Base-by-base conservation (phyloP, 64 coral and sea anemone genomes). In the Trachythela sp. region DNA sequence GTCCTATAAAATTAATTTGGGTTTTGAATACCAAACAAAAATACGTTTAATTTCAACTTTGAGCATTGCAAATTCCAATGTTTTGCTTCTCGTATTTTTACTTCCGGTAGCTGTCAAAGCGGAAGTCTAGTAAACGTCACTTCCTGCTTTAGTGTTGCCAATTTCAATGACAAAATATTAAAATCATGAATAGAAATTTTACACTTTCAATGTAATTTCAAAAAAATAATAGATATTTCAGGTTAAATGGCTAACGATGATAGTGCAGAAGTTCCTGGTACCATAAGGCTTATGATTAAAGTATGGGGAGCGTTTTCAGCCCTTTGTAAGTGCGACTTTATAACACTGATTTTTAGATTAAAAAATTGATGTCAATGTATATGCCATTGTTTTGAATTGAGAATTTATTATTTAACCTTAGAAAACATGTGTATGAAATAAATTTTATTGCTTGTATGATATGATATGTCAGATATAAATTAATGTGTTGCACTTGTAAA, bases 301-400 rank as follows among this genome's bases (percentile, higher is more conserved):
- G 92, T 86, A 24, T 99, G 96, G 96, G 96, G 96, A 50, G 90
- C 89, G 45, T 91, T 99, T 27, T 99, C 96, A 35, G 96, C 91
- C n/a, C 15, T 99, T 58, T 94, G 96, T 99, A 89, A 94, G 96
- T 99, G 88, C 27, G 13, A 58, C 10, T 48, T 76, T 49, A 2
- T 40, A 80, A 0, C 9, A 80, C 30, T 80, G 17, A 80, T 9
- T 18, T 38, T 15, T 30, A 36, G 56, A 64, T 64, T 20, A 2
- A 52, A 52, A 72, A 8, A 11, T 2, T 4, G 9, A 24, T 31
- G 1, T 22, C 14, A 72, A 31, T 27, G 0, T 72, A 22, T 68
- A n/a, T 68, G 30, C 30, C 59, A 68, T 68, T 68, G 20, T 22
- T n/a, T n/a, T 68, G 59, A 31, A 22, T 68, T 5, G 30, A 68